Percentiles rank a stretch among this genome's conserved stretches.
phyloP scores from a whole-genome alignment of 2,113 vertebrate genomes.

The Silurus glanis region DNA sequence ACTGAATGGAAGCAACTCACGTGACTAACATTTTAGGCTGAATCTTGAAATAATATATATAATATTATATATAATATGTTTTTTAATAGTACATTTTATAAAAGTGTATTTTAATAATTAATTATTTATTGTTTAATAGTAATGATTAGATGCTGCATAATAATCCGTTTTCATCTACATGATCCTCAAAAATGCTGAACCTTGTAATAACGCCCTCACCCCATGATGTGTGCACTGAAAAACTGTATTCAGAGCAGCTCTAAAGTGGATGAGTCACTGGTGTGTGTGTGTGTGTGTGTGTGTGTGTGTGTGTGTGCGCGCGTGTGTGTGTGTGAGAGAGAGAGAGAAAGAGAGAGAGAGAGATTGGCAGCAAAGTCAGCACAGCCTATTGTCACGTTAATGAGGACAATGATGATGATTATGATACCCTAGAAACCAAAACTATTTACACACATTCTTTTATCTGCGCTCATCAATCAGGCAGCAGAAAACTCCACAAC shows the following conservation, averaged over 20 bases:
- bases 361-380: conserved; percentile 37
- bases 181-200: not conserved
- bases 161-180: not conserved
- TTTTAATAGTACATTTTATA: no score
- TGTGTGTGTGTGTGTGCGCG: conserved; percentile 2
- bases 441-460: conserved; percentile 4
- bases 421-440: conserved; percentile 36
- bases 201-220: not conserved
- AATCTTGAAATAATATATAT: no score
- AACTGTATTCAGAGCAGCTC: not conserved
- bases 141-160: not conserved
- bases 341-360: conserved; percentile 9
- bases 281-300: conserved; percentile 2
- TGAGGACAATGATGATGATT: conserved; percentile 24
- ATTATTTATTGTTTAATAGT: not conserved
- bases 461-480: not conserved
- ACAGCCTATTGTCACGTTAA: conserved; percentile 36
- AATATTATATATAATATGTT: no score
- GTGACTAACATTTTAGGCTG: no score
- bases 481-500: not conserved
- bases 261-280: not conserved
- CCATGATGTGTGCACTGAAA: not conserved
- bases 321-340: not conserved
- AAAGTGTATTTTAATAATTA: no score
- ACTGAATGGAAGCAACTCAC: no score